These are phyloP conservation scores for Agriopis leucophaearia DNA, from an alignment of 2,888 invertebrate species.

Conservation along the genomic window DNA sequence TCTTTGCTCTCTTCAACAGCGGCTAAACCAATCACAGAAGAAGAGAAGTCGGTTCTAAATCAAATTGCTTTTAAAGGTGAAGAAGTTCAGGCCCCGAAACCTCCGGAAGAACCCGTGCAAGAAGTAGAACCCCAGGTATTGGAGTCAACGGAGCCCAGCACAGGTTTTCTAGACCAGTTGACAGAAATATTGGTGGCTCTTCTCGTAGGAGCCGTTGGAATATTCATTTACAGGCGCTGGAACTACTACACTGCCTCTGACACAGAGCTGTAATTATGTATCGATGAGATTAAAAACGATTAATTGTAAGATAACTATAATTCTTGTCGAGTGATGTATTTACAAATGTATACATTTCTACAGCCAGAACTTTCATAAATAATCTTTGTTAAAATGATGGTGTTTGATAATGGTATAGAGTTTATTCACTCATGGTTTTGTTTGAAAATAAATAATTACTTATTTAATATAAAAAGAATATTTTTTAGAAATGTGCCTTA, in stretches of 20 bases:
- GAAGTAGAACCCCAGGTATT: constrained; percentile 69
- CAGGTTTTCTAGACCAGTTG: constrained; percentile 76
- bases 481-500: constrained; percentile 40
- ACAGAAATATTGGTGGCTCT: constrained; percentile 77
- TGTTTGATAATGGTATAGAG: constrained; percentile 35
- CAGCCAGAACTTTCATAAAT: constrained; percentile 30
- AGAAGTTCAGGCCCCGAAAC: constrained; percentile 73
- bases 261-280: constrained; percentile 59
- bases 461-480: constrained; percentile 2
- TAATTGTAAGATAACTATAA: constrained; percentile 38
- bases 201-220: constrained; percentile 76
- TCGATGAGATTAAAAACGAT: constrained; percentile 30
- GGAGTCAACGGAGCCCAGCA: constrained; percentile 72
- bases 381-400: constrained; percentile 28
- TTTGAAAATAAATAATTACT: constrained; percentile 21
- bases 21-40: constrained; percentile 80
- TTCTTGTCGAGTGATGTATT: constrained; percentile 22
- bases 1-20: constrained; percentile 76
- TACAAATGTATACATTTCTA: constrained; percentile 31
- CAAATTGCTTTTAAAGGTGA: constrained; percentile 84
- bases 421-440: constrained; percentile 34
- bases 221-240: constrained; percentile 81
- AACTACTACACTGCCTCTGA: constrained; percentile 64
- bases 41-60: constrained; percentile 78
- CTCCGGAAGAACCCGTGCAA: constrained; percentile 64